Evolutionary conservation across 2,113 vertebrate genomes (phyloP).

Genomic region (human (Homo sapiens)): DNA sequence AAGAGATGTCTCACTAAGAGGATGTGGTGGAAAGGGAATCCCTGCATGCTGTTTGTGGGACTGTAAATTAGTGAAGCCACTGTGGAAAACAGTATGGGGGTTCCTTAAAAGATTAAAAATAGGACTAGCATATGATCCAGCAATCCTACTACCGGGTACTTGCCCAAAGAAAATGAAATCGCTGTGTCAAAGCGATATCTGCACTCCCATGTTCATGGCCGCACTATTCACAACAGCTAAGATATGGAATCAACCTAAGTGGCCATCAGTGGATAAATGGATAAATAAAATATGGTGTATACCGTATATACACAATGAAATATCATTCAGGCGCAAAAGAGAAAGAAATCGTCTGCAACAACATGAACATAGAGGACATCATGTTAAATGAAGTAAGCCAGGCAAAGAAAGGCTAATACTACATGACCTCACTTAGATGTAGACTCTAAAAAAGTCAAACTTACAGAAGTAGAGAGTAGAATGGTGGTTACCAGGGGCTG

Average conservation of each 20-base stretch:
- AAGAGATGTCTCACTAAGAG: neutral
- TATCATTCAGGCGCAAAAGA: neutral
- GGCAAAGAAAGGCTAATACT: neutral
- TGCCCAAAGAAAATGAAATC: neutral
- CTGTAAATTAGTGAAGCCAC: neutral
- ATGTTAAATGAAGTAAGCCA: neutral
- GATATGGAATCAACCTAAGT: neutral
- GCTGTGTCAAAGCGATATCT: neutral
- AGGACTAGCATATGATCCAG: neutral
- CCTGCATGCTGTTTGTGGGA: neutral
- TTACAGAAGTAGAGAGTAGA: neutral
- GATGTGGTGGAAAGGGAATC: neutral
- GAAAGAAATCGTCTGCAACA: neutral
- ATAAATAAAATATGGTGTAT: neutral
- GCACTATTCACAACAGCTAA: neutral
- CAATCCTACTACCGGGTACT: neutral
- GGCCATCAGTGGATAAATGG: neutral
- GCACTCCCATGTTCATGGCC: neutral
- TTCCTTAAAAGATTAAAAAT: neutral
- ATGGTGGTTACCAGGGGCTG: neutral
- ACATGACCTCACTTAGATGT: neutral
- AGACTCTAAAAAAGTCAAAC: neutral
- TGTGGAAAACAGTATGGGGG: too few relatives aligned
- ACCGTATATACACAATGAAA: too few relatives aligned
- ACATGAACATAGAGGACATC: too few relatives aligned